Evolutionary conservation across 2,888 invertebrate genomes (phyloP).

Genomic region (Agrotis ipsilon): DNA sequence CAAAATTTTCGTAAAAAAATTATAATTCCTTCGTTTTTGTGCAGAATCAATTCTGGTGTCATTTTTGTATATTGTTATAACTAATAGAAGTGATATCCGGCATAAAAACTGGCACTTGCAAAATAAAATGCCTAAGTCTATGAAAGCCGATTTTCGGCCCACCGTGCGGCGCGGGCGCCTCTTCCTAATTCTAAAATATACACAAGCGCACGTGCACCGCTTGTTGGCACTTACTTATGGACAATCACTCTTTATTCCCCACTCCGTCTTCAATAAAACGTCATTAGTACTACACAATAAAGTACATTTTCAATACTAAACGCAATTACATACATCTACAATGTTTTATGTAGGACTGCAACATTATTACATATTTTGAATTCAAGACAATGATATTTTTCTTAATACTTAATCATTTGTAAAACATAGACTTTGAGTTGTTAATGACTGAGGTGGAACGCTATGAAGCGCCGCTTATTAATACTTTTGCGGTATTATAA

Average conservation of each 20-base stretch:
- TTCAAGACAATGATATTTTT: slow-evolving; percentile 51
- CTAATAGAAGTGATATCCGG: too few species aligned
- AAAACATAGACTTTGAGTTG: slow-evolving; percentile 28
- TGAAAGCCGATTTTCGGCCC: too few species aligned
- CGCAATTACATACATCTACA: not conserved
- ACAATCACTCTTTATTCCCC: slow-evolving; percentile 65
- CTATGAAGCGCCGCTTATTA: slow-evolving; percentile 1
- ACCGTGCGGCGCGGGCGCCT: slow-evolving; percentile 65
- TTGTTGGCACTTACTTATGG: slow-evolving; percentile 59
- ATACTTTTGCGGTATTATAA: not conserved
- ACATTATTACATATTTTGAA: slow-evolving; percentile 29
- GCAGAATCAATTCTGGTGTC: too few species aligned
- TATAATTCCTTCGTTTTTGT: too few species aligned
- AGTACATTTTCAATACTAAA: too few species aligned
- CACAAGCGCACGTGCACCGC: slow-evolving; percentile 67
- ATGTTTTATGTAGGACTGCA: slow-evolving; percentile 21
- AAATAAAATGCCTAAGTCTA: too few species aligned
- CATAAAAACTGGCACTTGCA: too few species aligned
- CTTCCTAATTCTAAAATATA: slow-evolving; percentile 75
- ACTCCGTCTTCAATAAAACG: slow-evolving; percentile 54
- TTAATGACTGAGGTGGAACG: slow-evolving; percentile 5
- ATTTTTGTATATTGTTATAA: too few species aligned
- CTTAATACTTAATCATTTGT: slow-evolving; percentile 1
- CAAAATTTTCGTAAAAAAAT: too few species aligned
- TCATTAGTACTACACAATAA: not conserved